Evolutionary conservation across 2,113 vertebrate genomes (phyloP).

Genomic region (Smithornis capensis): DNA sequence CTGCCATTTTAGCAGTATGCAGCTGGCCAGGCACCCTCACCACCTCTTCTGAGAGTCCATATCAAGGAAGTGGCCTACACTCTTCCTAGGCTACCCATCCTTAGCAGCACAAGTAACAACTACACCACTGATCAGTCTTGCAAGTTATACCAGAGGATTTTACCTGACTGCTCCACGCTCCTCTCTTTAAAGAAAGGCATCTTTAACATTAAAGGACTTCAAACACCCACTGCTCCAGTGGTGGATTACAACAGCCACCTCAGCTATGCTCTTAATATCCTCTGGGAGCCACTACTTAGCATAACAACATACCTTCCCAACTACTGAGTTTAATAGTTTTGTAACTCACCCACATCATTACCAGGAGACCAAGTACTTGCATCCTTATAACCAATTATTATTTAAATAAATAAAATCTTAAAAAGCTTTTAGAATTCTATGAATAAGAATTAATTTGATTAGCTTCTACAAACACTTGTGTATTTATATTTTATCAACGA

Average conservation of each 20-base stretch:
- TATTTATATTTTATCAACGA: not conserved
- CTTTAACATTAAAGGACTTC: not conserved
- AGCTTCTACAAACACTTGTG: not conserved
- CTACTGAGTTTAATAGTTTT: not conserved
- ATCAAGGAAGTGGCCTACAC: not conserved
- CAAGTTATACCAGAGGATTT: not conserved
- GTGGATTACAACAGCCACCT: not conserved
- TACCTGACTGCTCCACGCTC: not conserved
- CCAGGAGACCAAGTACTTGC: not conserved
- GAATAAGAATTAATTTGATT: not conserved
- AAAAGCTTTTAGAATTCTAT: not conserved
- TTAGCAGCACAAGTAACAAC: not conserved
- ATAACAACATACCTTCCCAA: not conserved
- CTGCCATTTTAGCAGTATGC: not conserved
- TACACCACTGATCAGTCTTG: not conserved
- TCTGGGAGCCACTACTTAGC: not conserved
- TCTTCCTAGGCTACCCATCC: not conserved
- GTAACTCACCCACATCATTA: not conserved
- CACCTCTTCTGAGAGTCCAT: fast-evolving
- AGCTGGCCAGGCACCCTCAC: not conserved
- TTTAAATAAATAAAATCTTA: not conserved
- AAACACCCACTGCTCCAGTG: not conserved
- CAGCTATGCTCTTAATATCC: not conserved
- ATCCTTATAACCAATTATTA: not conserved
- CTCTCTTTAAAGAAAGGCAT: not conserved